Evolutionary conservation across 2,888 invertebrate species (phyloP).

Genomic region (Chironomus riparius): DNA sequence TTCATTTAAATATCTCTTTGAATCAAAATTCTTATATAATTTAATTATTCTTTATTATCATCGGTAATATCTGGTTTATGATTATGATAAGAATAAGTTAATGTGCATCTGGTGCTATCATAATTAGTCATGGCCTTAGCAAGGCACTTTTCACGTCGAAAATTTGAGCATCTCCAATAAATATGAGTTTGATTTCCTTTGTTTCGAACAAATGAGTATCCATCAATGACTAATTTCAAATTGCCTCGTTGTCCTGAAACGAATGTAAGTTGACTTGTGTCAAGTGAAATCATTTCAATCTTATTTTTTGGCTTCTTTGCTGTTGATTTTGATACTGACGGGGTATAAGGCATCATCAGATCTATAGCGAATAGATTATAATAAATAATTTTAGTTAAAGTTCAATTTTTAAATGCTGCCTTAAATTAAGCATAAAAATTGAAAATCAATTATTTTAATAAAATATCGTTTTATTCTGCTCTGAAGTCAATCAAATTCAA

Average conservation of each 20-base stretch:
- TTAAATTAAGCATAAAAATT: too few species aligned
- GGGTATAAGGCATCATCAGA: too few species aligned
- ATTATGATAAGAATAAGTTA: constrained; percentile 28
- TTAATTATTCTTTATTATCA: constrained; percentile 7
- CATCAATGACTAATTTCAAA: constrained; percentile 34
- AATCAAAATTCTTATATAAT: not conserved
- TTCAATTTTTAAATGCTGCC: too few species aligned
- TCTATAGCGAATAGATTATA: too few species aligned
- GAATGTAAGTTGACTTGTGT: constrained; percentile 28
- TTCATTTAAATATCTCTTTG: not conserved
- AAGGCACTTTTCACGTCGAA: constrained; percentile 27
- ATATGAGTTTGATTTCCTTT: constrained; percentile 28
- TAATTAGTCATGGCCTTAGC: constrained; percentile 28
- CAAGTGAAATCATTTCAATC: not conserved
- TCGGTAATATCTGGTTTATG: constrained; percentile 28
- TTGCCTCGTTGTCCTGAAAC: constrained; percentile 35
- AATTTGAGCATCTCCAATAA: constrained; percentile 29
- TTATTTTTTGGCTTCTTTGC: too few species aligned
- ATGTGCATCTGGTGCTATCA: constrained; percentile 19
- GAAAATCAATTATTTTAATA: too few species aligned
- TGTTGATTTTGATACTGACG: too few species aligned
- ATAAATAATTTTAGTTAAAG: too few species aligned
- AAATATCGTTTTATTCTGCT: too few species aligned
- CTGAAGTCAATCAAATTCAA: too few species aligned
- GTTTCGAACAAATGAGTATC: constrained; percentile 30